A percentile compares a stretch with the other conserved stretches of the same genome.
Evolutionary conservation across 92 coral and sea anemone species (phyloP).

Genomic region (Heliopora coerulea): DNA sequence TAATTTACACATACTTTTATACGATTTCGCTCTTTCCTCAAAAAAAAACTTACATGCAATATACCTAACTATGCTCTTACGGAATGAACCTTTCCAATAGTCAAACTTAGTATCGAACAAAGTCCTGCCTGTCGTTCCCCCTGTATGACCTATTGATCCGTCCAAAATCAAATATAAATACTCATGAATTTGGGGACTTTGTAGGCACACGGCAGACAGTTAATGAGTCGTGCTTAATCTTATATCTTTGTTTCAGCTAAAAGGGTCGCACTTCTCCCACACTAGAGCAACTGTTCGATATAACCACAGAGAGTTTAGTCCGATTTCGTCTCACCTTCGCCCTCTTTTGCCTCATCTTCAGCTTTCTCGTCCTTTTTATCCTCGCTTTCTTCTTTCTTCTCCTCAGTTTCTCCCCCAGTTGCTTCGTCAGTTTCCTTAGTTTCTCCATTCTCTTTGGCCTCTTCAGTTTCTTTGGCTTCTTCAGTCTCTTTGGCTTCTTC

Average conservation of each 20-base stretch:
- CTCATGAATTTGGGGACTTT: slow-evolving; percentile 27
- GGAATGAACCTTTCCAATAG: not conserved
- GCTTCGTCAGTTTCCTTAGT: slow-evolving; percentile 34
- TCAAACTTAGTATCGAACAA: not conserved
- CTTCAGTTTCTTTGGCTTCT: slow-evolving; percentile 50
- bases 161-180: slow-evolving; percentile 34
- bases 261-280: not conserved
- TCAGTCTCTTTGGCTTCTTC: slow-evolving; percentile 52
- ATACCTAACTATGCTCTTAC: slow-evolving; percentile 3
- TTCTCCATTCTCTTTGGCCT: slow-evolving; percentile 47
- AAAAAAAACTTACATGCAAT: not conserved
- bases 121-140: not conserved
- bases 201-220: slow-evolving; percentile 18
- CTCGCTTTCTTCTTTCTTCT: slow-evolving; percentile 52
- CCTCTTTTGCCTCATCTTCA: slow-evolving; percentile 24
- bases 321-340: slow-evolving; percentile 36
- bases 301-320: slow-evolving; percentile 1
- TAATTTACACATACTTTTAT: not conserved
- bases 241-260: not conserved
- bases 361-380: slow-evolving; percentile 36
- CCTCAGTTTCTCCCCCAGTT: slow-evolving; percentile 50
- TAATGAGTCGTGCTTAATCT: not conserved
- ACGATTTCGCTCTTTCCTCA: not conserved
- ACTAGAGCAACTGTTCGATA: not conserved
- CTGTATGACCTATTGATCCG: slow-evolving; percentile 10